These are phyloP conservation scores for Chironomus riparius DNA, from an alignment of 2,888 invertebrate genomes.

Conservation along the genomic window DNA sequence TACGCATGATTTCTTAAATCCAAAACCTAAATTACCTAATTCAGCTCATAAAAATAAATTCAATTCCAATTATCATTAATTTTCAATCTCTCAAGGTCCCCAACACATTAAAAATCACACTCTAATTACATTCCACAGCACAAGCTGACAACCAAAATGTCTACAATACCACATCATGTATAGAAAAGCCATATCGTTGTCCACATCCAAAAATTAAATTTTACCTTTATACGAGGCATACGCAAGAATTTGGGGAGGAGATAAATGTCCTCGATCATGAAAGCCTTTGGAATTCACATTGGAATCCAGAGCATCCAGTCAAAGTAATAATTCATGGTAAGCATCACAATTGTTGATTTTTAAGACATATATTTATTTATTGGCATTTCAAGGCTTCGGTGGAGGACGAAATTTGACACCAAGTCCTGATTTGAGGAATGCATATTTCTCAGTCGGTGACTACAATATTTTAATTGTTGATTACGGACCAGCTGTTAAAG, in stretches of 20 bases:
- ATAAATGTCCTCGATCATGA: conserved; percentile 60
- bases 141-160: conserved; percentile 51
- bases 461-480: conserved; percentile 85
- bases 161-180: conserved; percentile 71
- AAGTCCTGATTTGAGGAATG: conserved; percentile 75
- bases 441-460: conserved; percentile 68
- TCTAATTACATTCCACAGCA: not conserved
- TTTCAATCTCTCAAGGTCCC: not conserved
- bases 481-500: conserved; percentile 67
- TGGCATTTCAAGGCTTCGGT: conserved; percentile 53
- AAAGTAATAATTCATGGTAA: conserved; percentile 76
- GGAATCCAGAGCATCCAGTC: conserved; percentile 67
- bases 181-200: conserved; percentile 69
- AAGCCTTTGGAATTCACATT: conserved; percentile 63
- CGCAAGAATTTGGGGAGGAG: conserved; percentile 63
- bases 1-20: not conserved
- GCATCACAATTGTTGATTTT: not conserved
- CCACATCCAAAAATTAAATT: conserved; percentile 77
- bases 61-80: not conserved
- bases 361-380: too few species aligned
- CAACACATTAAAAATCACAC: not conserved
- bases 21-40: not conserved
- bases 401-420: conserved; percentile 73
- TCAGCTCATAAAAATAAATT: not conserved
- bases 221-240: conserved; percentile 70